Base-by-base conservation (phyloP, 1,140 invertebrate species). In the Dufourea novaeangliae region DNA sequence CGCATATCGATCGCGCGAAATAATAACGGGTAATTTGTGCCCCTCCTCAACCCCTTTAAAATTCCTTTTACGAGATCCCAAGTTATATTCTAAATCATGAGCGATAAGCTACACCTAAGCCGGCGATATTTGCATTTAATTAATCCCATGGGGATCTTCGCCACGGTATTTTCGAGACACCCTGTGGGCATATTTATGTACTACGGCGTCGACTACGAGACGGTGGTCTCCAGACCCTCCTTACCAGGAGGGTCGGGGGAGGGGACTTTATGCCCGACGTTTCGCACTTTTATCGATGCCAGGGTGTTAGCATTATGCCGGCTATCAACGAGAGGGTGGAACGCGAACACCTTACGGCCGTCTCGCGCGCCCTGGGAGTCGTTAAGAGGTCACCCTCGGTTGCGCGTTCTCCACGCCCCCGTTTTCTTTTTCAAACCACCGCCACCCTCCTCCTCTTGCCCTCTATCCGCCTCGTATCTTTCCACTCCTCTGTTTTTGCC, bases 281-380 rank as follows among this genome's bases (percentile, higher is more conserved):
- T 82, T 56, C 73, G 72, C 73, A 84, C 76, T 88, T 88, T 88
- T 88, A 88, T 88, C 87, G 86, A 88, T 86, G 77, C 63, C 69
- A 17, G 56, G 72, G 76, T 80, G 84, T 88, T 87, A 82, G 82
- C 87, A 77, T 89, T 89, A 89, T 85, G 84, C 63, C 72, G 78
- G 79, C 87, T 87, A 89, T 89, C 86, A 89, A 88, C 80, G 81
- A 44, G 59, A 72, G 78, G 73, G 78, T 71, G 52, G 74, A 70
- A 75, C 70, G n/a, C n/a, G 56, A 64, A 78, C 76, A 70, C 79
- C 67, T 79, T 77, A 41, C 62, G 61, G 68, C 34, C 56, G 67
- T 80, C 44, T 80, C 63, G 78, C 61, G 78, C 61, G 41, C 59
- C 75, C 54, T 71, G 76, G 85, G 85, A 76, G 75, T 86, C 87